These are phyloP conservation scores for Pterobdella sp. DNA, from an alignment of 2,888 invertebrate genomes.

Conservation along the genomic window DNA sequence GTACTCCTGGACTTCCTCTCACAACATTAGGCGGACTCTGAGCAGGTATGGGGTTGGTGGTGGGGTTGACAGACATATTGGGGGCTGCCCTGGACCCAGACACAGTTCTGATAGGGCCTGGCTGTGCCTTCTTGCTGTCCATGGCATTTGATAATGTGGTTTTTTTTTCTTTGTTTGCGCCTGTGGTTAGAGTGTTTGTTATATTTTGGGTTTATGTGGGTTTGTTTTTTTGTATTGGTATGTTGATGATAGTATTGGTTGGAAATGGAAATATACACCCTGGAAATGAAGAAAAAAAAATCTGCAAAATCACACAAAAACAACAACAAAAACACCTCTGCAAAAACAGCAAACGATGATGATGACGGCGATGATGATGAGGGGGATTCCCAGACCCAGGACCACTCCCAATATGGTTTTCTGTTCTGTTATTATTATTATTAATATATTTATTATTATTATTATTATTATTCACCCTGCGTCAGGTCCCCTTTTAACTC, in stretches of 20 bases:
- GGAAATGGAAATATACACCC: background rate
- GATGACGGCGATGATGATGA: slow-evolving; percentile 1
- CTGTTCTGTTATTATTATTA: too few species aligned
- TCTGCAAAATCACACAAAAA: background rate
- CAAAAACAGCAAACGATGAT: slow-evolving; percentile 6
- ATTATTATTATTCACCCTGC: too few species aligned
- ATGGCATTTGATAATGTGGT: background rate
- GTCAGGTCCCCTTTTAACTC: too few species aligned
- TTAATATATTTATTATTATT: too few species aligned
- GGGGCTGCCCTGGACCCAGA: background rate
- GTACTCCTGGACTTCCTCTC: slow-evolving; percentile 15
- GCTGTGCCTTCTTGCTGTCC: background rate
- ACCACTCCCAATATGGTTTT: slow-evolving; percentile 14
- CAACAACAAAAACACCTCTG: background rate
- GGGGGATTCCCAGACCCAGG: slow-evolving; percentile 21
- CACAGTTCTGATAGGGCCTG: background rate
- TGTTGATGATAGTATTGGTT: too few species aligned
- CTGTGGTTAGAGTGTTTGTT: too few species aligned
- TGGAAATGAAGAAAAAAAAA: background rate
- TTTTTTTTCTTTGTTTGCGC: background rate
- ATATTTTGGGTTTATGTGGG: too few species aligned
- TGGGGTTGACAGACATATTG: background rate
- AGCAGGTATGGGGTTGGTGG: background rate
- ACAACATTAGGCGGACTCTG: background rate
- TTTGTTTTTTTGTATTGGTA: too few species aligned